Conservation (phyloP, 1,140 invertebrate genomes). For the Lamellibrachia luymesi region DNA sequence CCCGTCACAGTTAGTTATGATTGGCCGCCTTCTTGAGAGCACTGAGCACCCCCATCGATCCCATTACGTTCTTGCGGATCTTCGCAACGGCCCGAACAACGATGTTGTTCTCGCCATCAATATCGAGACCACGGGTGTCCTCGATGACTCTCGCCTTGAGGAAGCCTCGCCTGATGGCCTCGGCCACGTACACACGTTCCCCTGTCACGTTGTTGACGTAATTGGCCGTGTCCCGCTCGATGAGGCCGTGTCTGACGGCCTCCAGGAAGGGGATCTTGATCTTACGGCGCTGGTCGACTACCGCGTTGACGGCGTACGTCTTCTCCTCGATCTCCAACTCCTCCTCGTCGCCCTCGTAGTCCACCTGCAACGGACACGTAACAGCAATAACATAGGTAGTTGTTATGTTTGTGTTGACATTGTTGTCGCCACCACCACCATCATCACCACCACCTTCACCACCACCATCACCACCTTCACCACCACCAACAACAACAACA, state of each 20-base stretch:
- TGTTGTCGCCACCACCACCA: too few species aligned
- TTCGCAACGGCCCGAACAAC: slow-evolving; percentile 46
- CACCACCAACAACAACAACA: too few species aligned
- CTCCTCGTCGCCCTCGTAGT: slow-evolving; percentile 16
- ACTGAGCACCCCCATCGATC: slow-evolving; percentile 42
- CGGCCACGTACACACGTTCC: slow-evolving; percentile 27
- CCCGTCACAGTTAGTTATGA: neutral
- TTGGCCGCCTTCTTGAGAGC: slow-evolving; percentile 34
- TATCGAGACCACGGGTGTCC: slow-evolving; percentile 45
- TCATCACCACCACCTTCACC: too few species aligned
- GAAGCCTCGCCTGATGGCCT: slow-evolving; percentile 29
- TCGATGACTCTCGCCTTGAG: slow-evolving; percentile 36
- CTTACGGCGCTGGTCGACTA: slow-evolving; percentile 23
- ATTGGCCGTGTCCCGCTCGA: slow-evolving; percentile 20
- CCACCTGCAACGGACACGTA: neutral
- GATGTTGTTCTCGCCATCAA: slow-evolving; percentile 51
- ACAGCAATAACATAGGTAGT: too few species aligned
- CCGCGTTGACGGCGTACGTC: slow-evolving; percentile 25
- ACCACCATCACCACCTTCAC: too few species aligned
- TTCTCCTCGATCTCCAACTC: slow-evolving; percentile 18
- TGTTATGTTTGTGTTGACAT: too few species aligned
- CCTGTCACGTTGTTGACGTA: slow-evolving; percentile 27
- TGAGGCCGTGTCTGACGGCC: slow-evolving; percentile 24
- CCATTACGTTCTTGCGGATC: slow-evolving; percentile 42
- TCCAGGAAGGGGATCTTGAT: slow-evolving; percentile 16